Base-by-base conservation (phyloP, 2,888 invertebrate species). In the Metallyticus violacea region DNA sequence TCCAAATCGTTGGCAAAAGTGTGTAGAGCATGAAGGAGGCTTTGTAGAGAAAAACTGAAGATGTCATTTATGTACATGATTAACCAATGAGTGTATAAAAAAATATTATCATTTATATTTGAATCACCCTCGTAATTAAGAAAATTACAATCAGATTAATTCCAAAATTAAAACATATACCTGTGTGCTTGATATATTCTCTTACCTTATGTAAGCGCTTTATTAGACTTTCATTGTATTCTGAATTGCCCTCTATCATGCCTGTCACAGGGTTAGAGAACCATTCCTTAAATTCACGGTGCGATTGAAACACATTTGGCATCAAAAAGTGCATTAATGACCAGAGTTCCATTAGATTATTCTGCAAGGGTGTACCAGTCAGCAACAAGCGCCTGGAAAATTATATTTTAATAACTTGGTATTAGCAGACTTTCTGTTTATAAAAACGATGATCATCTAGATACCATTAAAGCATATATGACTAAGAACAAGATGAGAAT, bases 291-390 rank as follows among this genome's bases (percentile, higher is more conserved):
- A 98, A 98, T 92, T 99, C 98, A 85, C 97, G 94, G 93, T 99
- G 98, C 84, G 98, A 98, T 89, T 98, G 97, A 93, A 99, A 99
- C 89, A 99, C 97, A 91, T 97, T 96, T 79, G 99, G 99, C 99
- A 99, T 99, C 85, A 99, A 94, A 93, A 99, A 99, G 93, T 99
- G 99, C 98, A 99, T 98, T 88, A 99, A 93, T 27, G 99, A 98
- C 99, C 99, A 99, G 89, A 99, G 93, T 93, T 99, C 99, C 97
- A 98, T 97, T 90, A 99, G 92, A 91, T 97, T 97, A 92, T 99
- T 99, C 93, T 99, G 99, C 88, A 99, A 93, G 87, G 99, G 99
- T 87, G 99, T 99, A 89, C 98, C 99, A 87, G 99, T 99, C 90
- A 99, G 93, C 88, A 99, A 93, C 88, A 99, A 93, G 86, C 99